phyloP scores from a whole-genome alignment of 35 echinoderm and acorn worm species.

The Lytechinus variegatus region DNA sequence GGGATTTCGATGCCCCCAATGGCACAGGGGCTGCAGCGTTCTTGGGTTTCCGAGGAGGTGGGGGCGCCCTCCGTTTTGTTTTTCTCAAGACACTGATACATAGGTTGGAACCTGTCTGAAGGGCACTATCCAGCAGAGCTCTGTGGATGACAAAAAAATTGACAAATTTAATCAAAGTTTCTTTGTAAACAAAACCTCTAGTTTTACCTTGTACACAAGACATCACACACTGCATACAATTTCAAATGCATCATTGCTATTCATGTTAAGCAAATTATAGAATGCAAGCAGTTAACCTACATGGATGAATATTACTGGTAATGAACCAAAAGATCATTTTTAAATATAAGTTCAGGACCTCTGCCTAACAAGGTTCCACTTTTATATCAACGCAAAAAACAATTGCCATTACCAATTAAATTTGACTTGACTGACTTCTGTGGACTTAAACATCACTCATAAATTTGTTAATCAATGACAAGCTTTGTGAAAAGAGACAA shows the following conservation, averaged over 20 bases:
- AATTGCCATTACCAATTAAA: too few relatives aligned
- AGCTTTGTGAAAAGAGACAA: too few relatives aligned
- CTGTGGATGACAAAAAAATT: slow-evolving; percentile 41
- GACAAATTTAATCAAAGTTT: not conserved
- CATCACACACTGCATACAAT: not conserved
- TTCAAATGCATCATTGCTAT: not conserved
- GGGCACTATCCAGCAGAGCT: slow-evolving; percentile 70
- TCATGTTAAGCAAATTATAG: not conserved
- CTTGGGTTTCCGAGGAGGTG: slow-evolving; percentile 44
- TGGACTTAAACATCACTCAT: too few relatives aligned
- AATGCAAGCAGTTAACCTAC: not conserved
- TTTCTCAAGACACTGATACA: slow-evolving; percentile 79
- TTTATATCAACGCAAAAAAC: too few relatives aligned
- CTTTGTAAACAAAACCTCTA: not conserved
- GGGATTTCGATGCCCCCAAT: not conserved
- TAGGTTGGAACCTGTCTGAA: slow-evolving; percentile 61
- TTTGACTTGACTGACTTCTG: too few relatives aligned
- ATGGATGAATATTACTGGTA: not conserved
- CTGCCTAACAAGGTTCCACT: too few relatives aligned
- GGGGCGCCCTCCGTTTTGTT: slow-evolving; percentile 80
- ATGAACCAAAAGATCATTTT: not conserved
- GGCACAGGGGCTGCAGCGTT: not conserved
- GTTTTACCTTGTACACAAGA: not conserved
- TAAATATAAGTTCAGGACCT: too few relatives aligned
- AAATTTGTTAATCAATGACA: too few relatives aligned